These are phyloP conservation scores for Perca schrenkii DNA, from an alignment of 2,113 vertebrate genomes.

Conservation along the genomic window DNA sequence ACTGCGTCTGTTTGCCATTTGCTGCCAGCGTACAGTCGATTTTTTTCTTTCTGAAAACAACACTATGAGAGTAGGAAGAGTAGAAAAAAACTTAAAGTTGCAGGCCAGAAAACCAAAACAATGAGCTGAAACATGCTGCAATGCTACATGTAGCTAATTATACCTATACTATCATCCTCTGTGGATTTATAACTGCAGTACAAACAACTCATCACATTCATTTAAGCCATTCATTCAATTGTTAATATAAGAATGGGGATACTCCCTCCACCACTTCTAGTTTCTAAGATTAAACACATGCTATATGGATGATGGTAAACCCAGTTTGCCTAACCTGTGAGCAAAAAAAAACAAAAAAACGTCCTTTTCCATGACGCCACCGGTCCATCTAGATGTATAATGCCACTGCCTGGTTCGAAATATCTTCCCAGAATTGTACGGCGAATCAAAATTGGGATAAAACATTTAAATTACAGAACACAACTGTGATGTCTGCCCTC, in stretches of 20 bases:
- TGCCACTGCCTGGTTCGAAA: slow-evolving; percentile 38
- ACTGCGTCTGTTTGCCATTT: neutral
- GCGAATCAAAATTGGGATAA: slow-evolving; percentile 77
- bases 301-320: neutral
- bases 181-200: neutral
- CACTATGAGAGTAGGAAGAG: neutral
- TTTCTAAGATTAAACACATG: slow-evolving; percentile 1
- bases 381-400: slow-evolving; percentile 31
- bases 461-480: slow-evolving; percentile 82
- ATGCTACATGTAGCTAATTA: neutral
- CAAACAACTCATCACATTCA: neutral
- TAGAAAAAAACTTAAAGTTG: neutral
- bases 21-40: no score
- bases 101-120: neutral
- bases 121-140: neutral
- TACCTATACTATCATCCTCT: neutral
- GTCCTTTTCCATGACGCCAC: slow-evolving; percentile 32
- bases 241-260: neutral
- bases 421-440: slow-evolving; percentile 59
- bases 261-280: neutral
- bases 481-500: slow-evolving; percentile 77
- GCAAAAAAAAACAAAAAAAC: neutral
- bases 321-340: slow-evolving; percentile 8
- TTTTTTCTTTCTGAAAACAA: neutral
- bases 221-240: neutral